Evolutionary conservation across 2,113 vertebrate species (phyloP), one percentile per base, ranked within the genome.

Genomic region (Malaclemys terrapin): DNA sequence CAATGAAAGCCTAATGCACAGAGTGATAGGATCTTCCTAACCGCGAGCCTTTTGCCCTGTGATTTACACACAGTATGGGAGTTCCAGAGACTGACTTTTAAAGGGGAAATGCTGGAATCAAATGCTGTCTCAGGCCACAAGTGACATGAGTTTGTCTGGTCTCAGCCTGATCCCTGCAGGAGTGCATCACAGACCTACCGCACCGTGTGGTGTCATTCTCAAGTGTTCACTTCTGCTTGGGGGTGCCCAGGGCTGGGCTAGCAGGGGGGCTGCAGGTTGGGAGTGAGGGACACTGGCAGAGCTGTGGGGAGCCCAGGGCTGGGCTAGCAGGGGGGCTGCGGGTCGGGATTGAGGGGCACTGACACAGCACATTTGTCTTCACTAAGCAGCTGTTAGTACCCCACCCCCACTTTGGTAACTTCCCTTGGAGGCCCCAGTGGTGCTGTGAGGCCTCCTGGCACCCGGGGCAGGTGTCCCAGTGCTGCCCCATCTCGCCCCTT

Each of bases 231-330:
- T 54, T 84, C 24, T 29, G 50, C 24, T 13, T 49, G 49, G 49
- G 31, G 53, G n/a, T 42, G 38, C 85, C 65, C n/a, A 20, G 65
- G 16, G 35, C 16, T 69, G 65, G 35, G 65, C 17, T 20, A n/a
- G 17, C 65, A n/a, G 29, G 31, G 62, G 14, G 54, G 24, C 22
- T 56, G 13, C 13, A 0, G 0, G 2, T 87, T 19, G 84, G 25
- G 0, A 0, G 4, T 12, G 62, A 24, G 31, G 62, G 59, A 13
- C 27, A 2, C 31, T 16, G 14, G 0, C 72, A 78, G 78, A 47
- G 38, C 47, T 1, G 0, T 0, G 0, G 31, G 72, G 35, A 3
- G 31, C 29, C 12, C 29, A 16, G 31, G 31, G 12, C 29, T 65
- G 62, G 62, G 62, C 3, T 53, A 53, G 52, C 6, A 65, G 62